phyloP scores from a whole-genome alignment of 2,113 vertebrate genomes.

The Mirounga angustirostris region DNA sequence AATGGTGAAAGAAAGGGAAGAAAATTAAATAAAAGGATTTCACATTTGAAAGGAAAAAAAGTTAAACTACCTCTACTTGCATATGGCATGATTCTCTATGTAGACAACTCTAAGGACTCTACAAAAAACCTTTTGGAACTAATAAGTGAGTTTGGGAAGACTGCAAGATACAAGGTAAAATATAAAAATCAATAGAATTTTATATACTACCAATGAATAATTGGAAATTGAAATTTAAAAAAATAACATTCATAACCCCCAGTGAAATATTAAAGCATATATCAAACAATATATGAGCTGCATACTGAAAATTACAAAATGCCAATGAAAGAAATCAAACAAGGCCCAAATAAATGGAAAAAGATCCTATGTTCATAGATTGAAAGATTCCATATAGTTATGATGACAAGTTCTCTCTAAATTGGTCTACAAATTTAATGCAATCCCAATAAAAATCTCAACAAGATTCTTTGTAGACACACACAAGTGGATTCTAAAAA shows the following conservation, averaged over 20 bases:
- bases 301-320: background rate
- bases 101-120: background rate
- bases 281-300: background rate
- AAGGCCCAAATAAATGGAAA: background rate
- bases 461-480: background rate
- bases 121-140: background rate
- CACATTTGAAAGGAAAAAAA: slow-evolving; percentile 2
- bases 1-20: background rate
- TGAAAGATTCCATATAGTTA: background rate
- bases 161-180: background rate
- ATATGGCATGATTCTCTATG: background rate
- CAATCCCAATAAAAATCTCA: background rate
- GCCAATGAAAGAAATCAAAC: background rate
- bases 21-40: background rate
- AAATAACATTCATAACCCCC: background rate
- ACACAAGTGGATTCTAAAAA: background rate
- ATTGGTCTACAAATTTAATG: background rate
- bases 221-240: background rate
- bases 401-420: background rate
- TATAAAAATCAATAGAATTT: background rate
- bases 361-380: background rate
- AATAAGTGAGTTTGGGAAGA: background rate
- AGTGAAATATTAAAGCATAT: background rate
- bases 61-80: background rate
- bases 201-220: background rate